These are phyloP conservation scores for Karalla daura DNA, from an alignment of 2,797 vertebrate genomes.

Conservation along the genomic window DNA sequence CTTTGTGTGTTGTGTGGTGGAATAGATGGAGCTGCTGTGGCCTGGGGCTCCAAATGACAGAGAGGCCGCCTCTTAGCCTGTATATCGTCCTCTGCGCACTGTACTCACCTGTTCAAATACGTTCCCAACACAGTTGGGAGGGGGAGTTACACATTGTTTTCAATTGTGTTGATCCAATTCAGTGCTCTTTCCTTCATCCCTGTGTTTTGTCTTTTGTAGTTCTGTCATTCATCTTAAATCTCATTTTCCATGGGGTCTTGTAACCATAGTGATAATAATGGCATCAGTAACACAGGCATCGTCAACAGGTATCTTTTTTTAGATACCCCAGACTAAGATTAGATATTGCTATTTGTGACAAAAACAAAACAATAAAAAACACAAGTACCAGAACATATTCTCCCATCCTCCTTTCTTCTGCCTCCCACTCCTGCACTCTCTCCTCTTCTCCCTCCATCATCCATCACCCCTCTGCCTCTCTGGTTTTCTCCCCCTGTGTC, in stretches of 20 bases:
- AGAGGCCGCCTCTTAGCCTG: constrained; percentile 43
- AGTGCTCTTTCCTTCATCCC: neutral
- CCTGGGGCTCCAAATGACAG: constrained; percentile 61
- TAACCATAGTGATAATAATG: neutral
- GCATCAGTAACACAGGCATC: neutral
- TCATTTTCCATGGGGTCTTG: too few species aligned
- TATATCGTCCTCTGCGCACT: constrained; percentile 47
- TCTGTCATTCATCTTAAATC: neutral
- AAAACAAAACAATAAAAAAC: too few species aligned
- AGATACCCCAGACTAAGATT: neutral
- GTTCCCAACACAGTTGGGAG: neutral
- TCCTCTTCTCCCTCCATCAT: constrained; percentile 26
- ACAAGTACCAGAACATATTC: neutral
- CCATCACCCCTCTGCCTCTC: constrained; percentile 16
- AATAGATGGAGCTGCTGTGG: constrained; percentile 57
- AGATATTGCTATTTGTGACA: neutral
- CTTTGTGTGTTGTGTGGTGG: constrained; percentile 46
- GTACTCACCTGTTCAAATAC: constrained; percentile 71
- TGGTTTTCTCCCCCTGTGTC: neutral
- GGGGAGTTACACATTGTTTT: constrained; percentile 15
- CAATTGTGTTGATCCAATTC: neutral
- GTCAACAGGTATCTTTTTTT: neutral
- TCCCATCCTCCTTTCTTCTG: constrained; percentile 6
- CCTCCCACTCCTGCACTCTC: constrained; percentile 1
- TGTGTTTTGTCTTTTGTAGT: neutral